Evolutionary conservation across 2,888 invertebrate species (phyloP).

Genomic region (Caenorhabditis sp.): DNA sequence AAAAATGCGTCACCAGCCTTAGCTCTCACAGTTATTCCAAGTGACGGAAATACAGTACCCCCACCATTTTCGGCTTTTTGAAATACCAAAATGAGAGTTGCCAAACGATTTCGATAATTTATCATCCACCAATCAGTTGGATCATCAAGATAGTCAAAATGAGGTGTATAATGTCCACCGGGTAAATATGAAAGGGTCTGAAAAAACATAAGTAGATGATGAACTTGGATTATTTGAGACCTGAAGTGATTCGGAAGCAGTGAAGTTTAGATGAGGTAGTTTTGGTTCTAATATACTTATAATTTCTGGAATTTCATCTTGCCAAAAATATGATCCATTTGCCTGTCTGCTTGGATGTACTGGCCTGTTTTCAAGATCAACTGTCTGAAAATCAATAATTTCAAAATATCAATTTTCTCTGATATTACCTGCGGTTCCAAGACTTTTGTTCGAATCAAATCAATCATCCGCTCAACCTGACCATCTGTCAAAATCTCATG

Average conservation of each 20-base stretch:
- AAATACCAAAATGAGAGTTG: slow-evolving; percentile 51
- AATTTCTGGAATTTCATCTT: background rate
- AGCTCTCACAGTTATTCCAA: slow-evolving; percentile 43
- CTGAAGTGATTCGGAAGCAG: slow-evolving; percentile 3
- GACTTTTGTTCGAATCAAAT: background rate
- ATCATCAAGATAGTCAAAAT: slow-evolving; percentile 46
- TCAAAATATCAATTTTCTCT: background rate
- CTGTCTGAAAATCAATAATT: slow-evolving; percentile 13
- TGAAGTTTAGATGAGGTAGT: slow-evolving; percentile 5
- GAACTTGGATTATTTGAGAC: background rate
- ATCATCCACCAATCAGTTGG: slow-evolving; percentile 35
- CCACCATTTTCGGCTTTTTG: slow-evolving; percentile 46
- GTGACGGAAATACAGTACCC: slow-evolving; percentile 58
- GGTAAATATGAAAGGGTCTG: slow-evolving; percentile 52
- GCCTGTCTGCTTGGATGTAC: too few species aligned
- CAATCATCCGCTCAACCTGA: slow-evolving; percentile 6
- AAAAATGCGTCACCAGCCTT: slow-evolving; percentile 59
- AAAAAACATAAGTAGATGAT: background rate
- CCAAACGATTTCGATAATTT: slow-evolving; percentile 55
- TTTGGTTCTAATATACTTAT: background rate
- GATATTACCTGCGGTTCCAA: slow-evolving; percentile 13
- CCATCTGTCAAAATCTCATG: slow-evolving; percentile 10
- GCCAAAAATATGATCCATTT: background rate
- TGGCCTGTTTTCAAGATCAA: slow-evolving; percentile 13
- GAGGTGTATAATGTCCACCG: slow-evolving; percentile 60